These are phyloP conservation scores for Lindbergichthys nudifrons DNA, from an alignment of 2,797 vertebrate genomes.

Conservation along the genomic window DNA sequence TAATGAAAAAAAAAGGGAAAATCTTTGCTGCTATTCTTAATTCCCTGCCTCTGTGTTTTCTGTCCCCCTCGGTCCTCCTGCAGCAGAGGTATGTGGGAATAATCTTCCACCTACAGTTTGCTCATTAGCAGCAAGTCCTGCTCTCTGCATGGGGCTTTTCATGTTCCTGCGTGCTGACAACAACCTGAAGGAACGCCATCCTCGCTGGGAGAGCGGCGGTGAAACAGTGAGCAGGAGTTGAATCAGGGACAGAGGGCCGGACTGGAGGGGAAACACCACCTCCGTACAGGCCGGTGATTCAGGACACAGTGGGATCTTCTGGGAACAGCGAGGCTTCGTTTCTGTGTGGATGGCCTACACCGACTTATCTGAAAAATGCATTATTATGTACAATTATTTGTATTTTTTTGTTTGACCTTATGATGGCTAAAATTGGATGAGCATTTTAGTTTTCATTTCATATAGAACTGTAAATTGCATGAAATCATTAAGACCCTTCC, in stretches of 20 bases:
- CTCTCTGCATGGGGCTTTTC: constrained; percentile 70
- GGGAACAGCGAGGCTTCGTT: neutral
- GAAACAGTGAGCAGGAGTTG: constrained; percentile 41
- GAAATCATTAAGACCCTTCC: too few species aligned
- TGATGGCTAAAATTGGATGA: too few species aligned
- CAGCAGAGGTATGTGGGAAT: constrained; percentile 70
- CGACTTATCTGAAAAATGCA: neutral
- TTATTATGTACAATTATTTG: too few species aligned
- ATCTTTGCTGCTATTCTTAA: constrained; percentile 7
- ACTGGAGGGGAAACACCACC: constrained; percentile 34
- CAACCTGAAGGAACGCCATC: constrained; percentile 56
- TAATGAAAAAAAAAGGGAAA: constrained; percentile 3
- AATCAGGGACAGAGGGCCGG: constrained; percentile 39
- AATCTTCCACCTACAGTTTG: constrained; percentile 73
- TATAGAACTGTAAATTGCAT: too few species aligned
- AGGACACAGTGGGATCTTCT: neutral
- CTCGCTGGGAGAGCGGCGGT: constrained; percentile 37
- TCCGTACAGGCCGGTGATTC: constrained; percentile 7
- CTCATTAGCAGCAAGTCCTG: constrained; percentile 70
- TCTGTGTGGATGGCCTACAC: neutral
- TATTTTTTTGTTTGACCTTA: too few species aligned
- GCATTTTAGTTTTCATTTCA: too few species aligned
- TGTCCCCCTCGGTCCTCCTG: constrained; percentile 47
- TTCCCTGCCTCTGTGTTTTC: constrained; percentile 20
- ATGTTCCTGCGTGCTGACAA: constrained; percentile 62